Evolutionary conservation across 2,113 vertebrate genomes (phyloP).

Genomic region (Phylloscopus trochilus): DNA sequence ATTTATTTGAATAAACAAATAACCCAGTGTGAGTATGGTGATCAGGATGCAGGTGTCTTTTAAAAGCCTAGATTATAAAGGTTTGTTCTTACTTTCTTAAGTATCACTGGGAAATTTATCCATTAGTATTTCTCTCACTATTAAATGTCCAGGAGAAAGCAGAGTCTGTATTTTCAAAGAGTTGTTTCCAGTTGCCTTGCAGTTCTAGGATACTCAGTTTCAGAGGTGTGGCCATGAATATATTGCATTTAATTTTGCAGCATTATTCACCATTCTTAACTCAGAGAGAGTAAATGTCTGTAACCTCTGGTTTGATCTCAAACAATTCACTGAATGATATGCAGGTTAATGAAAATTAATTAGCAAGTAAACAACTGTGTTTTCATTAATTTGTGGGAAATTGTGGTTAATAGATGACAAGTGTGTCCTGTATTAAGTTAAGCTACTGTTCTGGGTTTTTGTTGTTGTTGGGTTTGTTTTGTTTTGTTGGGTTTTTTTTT

Average conservation of each 20-base stretch:
- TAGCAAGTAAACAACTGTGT: neutral
- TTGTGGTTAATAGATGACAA: neutral
- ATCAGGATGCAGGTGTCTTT: neutral
- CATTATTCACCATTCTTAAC: neutral
- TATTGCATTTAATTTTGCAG: neutral
- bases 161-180: neutral
- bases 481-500: neutral
- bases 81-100: neutral
- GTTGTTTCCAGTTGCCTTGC: neutral
- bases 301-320: neutral
- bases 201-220: neutral
- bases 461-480: neutral
- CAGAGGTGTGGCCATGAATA: neutral
- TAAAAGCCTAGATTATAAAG: neutral
- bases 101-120: neutral
- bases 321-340: neutral
- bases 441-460: neutral
- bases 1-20: neutral
- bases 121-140: neutral
- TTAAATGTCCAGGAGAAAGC: neutral
- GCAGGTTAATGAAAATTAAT: neutral
- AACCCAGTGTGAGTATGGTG: neutral
- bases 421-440: neutral
- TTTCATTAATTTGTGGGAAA: neutral
- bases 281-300: neutral